Base-by-base conservation (phyloP, 1,140 invertebrate species). In the Rhopalosiphum padi region DNA sequence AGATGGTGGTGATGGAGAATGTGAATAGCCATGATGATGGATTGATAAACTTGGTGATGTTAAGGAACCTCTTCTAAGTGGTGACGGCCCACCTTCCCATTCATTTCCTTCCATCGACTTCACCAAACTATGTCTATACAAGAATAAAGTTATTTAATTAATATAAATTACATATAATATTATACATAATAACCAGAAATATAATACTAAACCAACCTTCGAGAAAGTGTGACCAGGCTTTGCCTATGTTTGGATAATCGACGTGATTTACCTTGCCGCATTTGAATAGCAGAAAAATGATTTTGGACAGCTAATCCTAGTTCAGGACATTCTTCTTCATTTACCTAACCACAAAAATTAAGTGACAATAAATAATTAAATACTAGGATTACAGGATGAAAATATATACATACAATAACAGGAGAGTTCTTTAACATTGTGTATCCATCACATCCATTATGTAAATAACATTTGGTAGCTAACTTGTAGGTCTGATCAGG, bases 261-360 rank as follows among this genome's bases (percentile, higher is more conserved):
- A 94, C 96, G 96, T 9, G 96, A 96, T 94, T 97, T 96, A 35
- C 97, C 97, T 85, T 96, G 96, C 25, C 97, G 95, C 94, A 98
- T 97, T 95, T 97, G 97, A 94, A 98, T 98, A 9, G 98, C 97
- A 93, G 97, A 96, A 95, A 99, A 98, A 95, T 99, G 98, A 95
- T 98, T 98, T 95, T 98, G 97, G 82, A 98, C 96, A 2, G 97
- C 97, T 94, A 97, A 97, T 25, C 97, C 97, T 86, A 99, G 95
- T 94, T 98, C 97, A 0, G 97, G 97, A 94, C 97, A 98, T 95
- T 97, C 96, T 94, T 98, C 98, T 93, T 97, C 97, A 94, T 97
- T 96, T 87, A 98, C 96, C 97, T 98, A 94, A 4, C 94, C 94
- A 88, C 8, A 25, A 90, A 82, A 43, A 41, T 23, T 25, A 8